Conservation (phyloP, 53 echinoderm and acorn worm species). For the Stichopus horrens region DNA sequence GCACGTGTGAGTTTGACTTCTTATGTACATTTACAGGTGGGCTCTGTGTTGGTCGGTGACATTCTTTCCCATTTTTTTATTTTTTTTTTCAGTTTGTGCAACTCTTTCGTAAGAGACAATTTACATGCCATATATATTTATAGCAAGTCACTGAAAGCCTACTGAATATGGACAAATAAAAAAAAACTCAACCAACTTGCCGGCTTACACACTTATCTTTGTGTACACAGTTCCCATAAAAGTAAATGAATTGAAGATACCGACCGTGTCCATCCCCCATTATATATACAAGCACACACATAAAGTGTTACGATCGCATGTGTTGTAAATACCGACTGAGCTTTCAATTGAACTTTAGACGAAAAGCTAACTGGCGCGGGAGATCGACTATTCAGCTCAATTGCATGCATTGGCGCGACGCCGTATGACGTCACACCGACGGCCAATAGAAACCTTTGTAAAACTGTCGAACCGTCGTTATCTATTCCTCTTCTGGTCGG, state of each 20-base stretch:
- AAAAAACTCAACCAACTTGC: background rate
- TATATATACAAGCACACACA: background rate
- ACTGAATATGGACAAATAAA: too few relatives aligned
- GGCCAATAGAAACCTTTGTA: slow-evolving; percentile 34
- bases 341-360: slow-evolving; percentile 33
- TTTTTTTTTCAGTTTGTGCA: too few relatives aligned
- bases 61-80: too few relatives aligned
- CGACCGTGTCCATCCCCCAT: background rate
- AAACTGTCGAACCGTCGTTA: slow-evolving; percentile 39
- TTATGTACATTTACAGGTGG: too few relatives aligned
- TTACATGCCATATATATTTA: too few relatives aligned
- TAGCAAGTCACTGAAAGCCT: too few relatives aligned
- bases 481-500: slow-evolving; percentile 39
- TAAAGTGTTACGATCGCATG: slow-evolving; percentile 8
- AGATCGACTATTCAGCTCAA: slow-evolving; percentile 27
- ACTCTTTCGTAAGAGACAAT: too few relatives aligned
- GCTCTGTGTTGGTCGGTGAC: too few relatives aligned
- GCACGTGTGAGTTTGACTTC: too few relatives aligned
- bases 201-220: background rate
- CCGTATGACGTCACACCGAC: slow-evolving; percentile 41
- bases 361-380: slow-evolving; percentile 8
- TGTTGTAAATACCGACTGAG: background rate
- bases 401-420: slow-evolving; percentile 31
- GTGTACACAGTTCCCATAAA: slow-evolving; percentile 14
- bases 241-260: slow-evolving; percentile 18